Percentiles rank a stretch among this genome's conserved stretches.
phyloP scores from a whole-genome alignment of 2,888 invertebrate species.

The Aspidapion aeneum region DNA sequence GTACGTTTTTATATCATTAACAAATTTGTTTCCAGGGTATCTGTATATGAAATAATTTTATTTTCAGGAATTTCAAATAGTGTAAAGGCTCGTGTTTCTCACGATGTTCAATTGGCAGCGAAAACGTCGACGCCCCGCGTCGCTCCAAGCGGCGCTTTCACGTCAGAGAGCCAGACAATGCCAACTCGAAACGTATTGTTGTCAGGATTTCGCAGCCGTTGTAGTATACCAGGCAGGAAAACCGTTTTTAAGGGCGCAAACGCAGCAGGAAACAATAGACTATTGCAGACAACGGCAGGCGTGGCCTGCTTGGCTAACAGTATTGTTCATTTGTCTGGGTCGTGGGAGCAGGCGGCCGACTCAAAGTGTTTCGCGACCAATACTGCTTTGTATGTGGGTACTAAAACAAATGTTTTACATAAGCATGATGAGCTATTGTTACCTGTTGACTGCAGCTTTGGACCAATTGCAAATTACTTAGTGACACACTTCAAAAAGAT shows the following conservation, averaged over 20 bases:
- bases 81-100: too few species aligned
- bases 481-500: too few species aligned
- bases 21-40: too few species aligned
- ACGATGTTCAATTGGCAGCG: background rate
- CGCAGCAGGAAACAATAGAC: constrained; percentile 46
- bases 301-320: constrained; percentile 43
- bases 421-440: background rate
- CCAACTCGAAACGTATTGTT: constrained; percentile 46
- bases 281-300: constrained; percentile 46
- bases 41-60: too few species aligned
- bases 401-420: background rate
- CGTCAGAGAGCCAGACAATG: constrained; percentile 44
- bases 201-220: background rate
- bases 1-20: too few species aligned
- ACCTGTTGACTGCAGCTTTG: too few species aligned
- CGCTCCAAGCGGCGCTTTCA: constrained; percentile 46
- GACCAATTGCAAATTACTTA: too few species aligned
- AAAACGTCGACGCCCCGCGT: constrained; percentile 42
- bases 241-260: constrained; percentile 41
- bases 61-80: too few species aligned
- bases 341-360: constrained; percentile 37
- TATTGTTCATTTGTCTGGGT: constrained; percentile 49
- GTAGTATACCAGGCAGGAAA: too few species aligned
- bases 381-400: constrained; percentile 16
- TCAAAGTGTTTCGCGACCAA: constrained; percentile 33